phyloP scores from a whole-genome alignment of 2,797 vertebrate species.

The Megaceryle alcyon region DNA sequence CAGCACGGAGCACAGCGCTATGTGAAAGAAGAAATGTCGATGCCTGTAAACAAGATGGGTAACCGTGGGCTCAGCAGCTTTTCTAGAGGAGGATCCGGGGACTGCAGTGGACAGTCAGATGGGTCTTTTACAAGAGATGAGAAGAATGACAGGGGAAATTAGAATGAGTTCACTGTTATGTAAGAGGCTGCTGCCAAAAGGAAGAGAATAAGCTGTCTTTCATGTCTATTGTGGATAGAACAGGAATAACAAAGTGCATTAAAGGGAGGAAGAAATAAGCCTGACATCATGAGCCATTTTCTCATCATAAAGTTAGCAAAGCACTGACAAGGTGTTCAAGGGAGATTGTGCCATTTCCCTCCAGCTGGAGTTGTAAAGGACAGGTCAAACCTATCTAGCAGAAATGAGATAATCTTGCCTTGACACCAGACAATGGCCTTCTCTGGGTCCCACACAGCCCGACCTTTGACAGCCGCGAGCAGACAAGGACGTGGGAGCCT shows the following conservation, averaged over 20 bases:
- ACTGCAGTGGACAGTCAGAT: background rate
- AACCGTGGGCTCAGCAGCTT: background rate
- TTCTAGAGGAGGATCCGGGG: background rate
- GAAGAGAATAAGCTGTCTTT: background rate
- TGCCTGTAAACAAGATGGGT: background rate
- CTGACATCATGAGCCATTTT: background rate
- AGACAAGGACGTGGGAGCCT: background rate
- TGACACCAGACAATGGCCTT: background rate
- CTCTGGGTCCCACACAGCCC: background rate
- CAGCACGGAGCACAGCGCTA: rapidly evolving
- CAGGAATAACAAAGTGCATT: background rate
- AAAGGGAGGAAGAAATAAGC: background rate
- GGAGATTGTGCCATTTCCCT: background rate
- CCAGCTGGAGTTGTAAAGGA: background rate
- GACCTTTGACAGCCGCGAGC: background rate
- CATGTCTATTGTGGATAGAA: background rate
- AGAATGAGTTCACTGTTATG: background rate
- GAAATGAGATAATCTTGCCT: background rate
- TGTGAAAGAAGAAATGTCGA: background rate
- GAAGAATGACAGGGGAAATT: background rate
- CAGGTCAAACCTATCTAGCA: background rate
- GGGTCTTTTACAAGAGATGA: background rate
- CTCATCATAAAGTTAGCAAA: background rate
- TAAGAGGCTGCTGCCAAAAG: background rate
- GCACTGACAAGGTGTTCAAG: background rate